Percentiles rank a stretch among this genome's conserved stretches.
phyloP scores from a whole-genome alignment of 2,888 invertebrate genomes.

The Tiliacea aurago region DNA sequence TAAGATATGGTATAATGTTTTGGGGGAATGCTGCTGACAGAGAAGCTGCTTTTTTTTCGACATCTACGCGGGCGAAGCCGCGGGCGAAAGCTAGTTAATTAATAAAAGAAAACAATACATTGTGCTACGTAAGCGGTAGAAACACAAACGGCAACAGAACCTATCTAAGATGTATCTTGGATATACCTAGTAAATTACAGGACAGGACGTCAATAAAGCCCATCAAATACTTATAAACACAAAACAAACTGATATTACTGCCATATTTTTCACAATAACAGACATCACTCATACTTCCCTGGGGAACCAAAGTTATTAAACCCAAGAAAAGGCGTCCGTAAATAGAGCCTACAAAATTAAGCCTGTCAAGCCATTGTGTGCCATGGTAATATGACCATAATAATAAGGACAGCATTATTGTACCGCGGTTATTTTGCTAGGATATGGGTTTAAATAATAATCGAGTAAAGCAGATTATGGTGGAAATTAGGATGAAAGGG shows the following conservation, averaged over 20 bases:
- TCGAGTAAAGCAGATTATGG: constrained; percentile 49
- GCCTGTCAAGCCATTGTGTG: constrained; percentile 57
- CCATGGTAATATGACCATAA: constrained; percentile 42
- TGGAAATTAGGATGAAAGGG: constrained; percentile 29
- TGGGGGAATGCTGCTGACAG: no score
- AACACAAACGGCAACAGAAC: background rate
- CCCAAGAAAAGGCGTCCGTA: constrained; percentile 65
- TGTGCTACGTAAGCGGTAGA: background rate
- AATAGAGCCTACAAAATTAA: constrained; percentile 66
- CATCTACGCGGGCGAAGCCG: no score
- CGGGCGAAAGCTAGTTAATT: no score
- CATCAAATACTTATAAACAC: constrained; percentile 3
- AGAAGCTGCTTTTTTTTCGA: no score
- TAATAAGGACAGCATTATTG: constrained; percentile 42
- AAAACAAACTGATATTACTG: constrained; percentile 14
- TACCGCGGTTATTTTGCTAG: constrained; percentile 33
- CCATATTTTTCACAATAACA: background rate
- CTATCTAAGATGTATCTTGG: background rate
- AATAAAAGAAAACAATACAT: background rate
- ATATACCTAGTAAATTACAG: background rate
- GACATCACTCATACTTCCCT: constrained; percentile 52
- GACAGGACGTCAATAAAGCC: background rate
- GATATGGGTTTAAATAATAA: constrained; percentile 39
- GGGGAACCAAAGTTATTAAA: constrained; percentile 73
- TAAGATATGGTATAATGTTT: no score